phyloP scores from a whole-genome alignment of 2,113 vertebrate species.

The Vulpes ferrilata region DNA sequence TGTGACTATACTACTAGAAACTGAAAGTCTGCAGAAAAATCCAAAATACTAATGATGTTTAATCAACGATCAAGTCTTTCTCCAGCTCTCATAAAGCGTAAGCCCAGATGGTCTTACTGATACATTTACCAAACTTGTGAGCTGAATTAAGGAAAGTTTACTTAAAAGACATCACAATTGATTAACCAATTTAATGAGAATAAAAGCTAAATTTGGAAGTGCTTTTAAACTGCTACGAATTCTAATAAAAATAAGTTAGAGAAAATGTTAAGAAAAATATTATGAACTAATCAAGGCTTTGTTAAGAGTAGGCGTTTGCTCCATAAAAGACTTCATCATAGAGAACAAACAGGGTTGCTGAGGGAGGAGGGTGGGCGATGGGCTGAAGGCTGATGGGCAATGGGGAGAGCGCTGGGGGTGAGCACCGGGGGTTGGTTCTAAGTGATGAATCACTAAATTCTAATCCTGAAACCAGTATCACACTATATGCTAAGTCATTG shows the following conservation, averaged over 20 bases:
- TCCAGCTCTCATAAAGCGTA: not conserved
- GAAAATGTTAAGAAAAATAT: not conserved
- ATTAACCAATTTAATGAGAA: not conserved
- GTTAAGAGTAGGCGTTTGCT: not conserved
- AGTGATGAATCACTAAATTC: not conserved
- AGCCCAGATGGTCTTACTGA: not conserved
- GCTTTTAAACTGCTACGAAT: not conserved
- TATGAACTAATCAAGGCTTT: not conserved
- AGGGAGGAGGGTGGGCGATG: not conserved
- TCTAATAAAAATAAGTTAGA: not conserved
- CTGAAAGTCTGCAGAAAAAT: not conserved
- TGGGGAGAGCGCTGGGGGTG: not conserved
- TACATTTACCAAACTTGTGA: not conserved
- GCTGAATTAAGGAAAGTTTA: not conserved
- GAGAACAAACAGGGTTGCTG: not conserved
- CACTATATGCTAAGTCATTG: not conserved
- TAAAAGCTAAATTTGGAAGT: not conserved
- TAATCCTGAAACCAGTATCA: not conserved
- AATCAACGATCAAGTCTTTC: not conserved
- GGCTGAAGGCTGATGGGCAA: not conserved
- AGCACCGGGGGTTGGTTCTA: not conserved
- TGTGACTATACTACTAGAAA: not conserved
- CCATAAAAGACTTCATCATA: not conserved
- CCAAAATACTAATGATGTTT: not conserved
- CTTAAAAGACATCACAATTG: not conserved